A percentile compares a stretch with the other conserved stretches of the same genome.
Conservation (phyloP, 2,113 vertebrate genomes). For the Alligator sinensis region DNA sequence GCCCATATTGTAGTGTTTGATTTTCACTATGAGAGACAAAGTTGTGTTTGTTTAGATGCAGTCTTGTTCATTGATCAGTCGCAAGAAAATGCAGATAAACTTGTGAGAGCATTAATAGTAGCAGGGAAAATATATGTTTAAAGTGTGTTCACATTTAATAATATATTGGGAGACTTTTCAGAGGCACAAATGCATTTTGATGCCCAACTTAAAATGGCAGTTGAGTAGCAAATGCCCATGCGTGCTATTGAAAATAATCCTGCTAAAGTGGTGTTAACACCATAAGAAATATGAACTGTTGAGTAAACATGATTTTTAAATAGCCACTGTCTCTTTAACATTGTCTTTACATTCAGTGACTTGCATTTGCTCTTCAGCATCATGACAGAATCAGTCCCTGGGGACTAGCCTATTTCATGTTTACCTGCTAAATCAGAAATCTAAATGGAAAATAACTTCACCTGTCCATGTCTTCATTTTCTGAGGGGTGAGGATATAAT, state of each 20-base stretch:
- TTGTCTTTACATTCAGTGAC: neutral
- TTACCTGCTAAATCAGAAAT: no score
- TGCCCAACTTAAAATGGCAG: neutral
- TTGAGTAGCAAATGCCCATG: neutral
- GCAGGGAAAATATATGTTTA: neutral
- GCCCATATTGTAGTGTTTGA: no score
- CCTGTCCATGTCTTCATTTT: neutral
- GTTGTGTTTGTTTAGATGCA: no score
- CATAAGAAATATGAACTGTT: neutral
- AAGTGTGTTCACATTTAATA: rapidly evolving
- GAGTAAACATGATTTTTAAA: rapidly evolving
- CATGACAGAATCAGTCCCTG: neutral
- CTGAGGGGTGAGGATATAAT: neutral
- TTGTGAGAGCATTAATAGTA: rapidly evolving
- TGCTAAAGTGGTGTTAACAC: rapidly evolving
- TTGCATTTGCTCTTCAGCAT: neutral
- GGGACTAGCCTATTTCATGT: neutral
- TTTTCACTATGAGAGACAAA: no score
- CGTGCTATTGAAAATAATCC: neutral
- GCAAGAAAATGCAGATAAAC: no score
- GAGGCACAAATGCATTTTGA: neutral
- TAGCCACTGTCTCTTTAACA: neutral
- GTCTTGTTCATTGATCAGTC: no score
- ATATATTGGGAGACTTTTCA: neutral
- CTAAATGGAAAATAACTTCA: no score